Conservation (phyloP, 2,888 invertebrate species). For the Steinernema carpocapsae region DNA sequence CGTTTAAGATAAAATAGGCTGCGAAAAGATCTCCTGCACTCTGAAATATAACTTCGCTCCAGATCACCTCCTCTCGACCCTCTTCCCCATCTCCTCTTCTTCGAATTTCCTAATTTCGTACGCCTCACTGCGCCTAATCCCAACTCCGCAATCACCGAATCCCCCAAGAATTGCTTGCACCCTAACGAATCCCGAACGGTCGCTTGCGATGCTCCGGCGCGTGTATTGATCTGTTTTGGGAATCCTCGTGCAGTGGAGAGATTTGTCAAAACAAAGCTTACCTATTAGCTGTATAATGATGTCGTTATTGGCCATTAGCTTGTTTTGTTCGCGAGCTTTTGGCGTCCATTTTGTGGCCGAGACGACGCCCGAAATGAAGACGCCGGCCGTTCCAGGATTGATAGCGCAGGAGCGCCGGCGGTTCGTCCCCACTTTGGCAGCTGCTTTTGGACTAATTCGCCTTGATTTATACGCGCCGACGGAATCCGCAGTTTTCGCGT, state of each 20-base stretch:
- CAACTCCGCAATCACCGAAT: slow-evolving; percentile 27
- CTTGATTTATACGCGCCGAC: background rate
- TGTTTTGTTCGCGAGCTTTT: slow-evolving; percentile 1
- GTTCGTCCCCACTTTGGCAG: background rate
- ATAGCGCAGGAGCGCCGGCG: background rate
- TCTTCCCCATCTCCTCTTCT: no score
- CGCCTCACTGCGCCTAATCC: no score
- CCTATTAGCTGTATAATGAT: slow-evolving; percentile 3
- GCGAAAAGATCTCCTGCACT: no score
- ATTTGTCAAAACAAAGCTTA: background rate
- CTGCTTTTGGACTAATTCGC: slow-evolving; percentile 11
- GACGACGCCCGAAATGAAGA: no score
- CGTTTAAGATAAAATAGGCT: no score
- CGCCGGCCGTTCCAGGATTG: no score
- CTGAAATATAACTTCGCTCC: no score
- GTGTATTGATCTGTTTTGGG: slow-evolving; percentile 1
- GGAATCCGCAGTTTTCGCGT: slow-evolving; percentile 1
- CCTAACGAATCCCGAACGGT: slow-evolving; percentile 21
- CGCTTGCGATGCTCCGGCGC: background rate
- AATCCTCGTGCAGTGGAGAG: background rate
- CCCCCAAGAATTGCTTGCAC: background rate
- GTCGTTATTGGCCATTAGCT: slow-evolving; percentile 25
- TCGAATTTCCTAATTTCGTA: no score
- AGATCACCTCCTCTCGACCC: no score
- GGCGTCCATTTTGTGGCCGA: background rate